These are phyloP conservation scores for Cairina moschata DNA, from an alignment of 2,113 vertebrate species.

Conservation along the genomic window DNA sequence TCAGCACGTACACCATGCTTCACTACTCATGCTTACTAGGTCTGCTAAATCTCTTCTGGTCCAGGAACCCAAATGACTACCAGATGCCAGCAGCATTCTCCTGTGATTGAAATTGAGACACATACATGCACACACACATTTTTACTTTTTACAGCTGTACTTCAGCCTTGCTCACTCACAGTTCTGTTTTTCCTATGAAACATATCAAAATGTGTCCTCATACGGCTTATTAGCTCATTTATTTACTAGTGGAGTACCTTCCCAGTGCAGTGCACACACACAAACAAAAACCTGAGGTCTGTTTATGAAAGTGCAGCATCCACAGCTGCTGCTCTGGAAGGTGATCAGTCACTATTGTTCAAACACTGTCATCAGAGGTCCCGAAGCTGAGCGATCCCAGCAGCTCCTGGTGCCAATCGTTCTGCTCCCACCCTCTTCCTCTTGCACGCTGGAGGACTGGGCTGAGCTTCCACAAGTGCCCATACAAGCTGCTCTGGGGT, in stretches of 20 bases:
- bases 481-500: not conserved
- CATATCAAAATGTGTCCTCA: not conserved
- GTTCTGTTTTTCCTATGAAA: not conserved
- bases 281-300: not conserved
- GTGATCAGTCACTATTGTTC: constrained; percentile 30
- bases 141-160: not conserved
- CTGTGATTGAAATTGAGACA: not conserved
- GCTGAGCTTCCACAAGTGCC: not conserved
- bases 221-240: not conserved
- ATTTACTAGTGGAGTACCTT: not conserved
- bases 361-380: not conserved
- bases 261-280: not conserved
- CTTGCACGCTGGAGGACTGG: not conserved
- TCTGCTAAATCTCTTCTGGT: not conserved
- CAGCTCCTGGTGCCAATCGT: not conserved
- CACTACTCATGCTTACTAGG: not conserved
- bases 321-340: constrained; percentile 16
- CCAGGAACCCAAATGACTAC: not conserved
- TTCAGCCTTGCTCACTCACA: not conserved
- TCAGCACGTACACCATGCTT: not conserved
- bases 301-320: not conserved
- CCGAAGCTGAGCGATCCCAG: constrained; percentile 5
- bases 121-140: not conserved
- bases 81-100: not conserved
- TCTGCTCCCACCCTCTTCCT: not conserved